Evolutionary conservation across 1,140 invertebrate genomes (phyloP).

Genomic region (Camponotus floridanus): DNA sequence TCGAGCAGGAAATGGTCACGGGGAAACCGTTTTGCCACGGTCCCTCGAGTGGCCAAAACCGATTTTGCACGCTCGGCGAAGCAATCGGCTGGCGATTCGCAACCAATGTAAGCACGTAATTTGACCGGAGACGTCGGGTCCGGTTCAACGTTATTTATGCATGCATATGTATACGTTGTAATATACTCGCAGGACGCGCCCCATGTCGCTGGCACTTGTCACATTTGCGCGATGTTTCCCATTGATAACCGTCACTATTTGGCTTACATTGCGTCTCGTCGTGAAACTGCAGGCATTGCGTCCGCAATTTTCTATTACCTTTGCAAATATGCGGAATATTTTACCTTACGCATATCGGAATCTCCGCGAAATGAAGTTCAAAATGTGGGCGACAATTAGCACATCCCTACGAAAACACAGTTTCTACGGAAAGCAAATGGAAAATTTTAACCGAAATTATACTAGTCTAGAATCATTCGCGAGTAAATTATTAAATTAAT

Average conservation of each 20-base stretch:
- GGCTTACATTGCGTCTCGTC: constrained; percentile 26
- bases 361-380: constrained; percentile 30
- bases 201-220: constrained; percentile 37
- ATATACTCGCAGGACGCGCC: constrained; percentile 11
- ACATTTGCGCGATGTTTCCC: constrained; percentile 47
- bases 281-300: constrained; percentile 21
- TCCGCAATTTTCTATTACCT: constrained; percentile 49
- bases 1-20: constrained; percentile 70
- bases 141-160: constrained; percentile 65
- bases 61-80: constrained; percentile 68
- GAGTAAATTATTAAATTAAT: neutral
- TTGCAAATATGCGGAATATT: constrained; percentile 38
- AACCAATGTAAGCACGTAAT: constrained; percentile 68
- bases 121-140: constrained; percentile 55
- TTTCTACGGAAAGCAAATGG: neutral
- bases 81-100: constrained; percentile 71
- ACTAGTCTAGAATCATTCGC: neutral
- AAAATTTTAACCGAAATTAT: constrained; percentile 21
- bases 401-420: neutral
- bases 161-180: constrained; percentile 56
- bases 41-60: constrained; percentile 71
- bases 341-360: constrained; percentile 35
- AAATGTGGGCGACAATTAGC: constrained; percentile 28
- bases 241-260: constrained; percentile 51
- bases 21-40: constrained; percentile 68